Conservation (phyloP, 23 tunicate species). For the Styela clava region DNA sequence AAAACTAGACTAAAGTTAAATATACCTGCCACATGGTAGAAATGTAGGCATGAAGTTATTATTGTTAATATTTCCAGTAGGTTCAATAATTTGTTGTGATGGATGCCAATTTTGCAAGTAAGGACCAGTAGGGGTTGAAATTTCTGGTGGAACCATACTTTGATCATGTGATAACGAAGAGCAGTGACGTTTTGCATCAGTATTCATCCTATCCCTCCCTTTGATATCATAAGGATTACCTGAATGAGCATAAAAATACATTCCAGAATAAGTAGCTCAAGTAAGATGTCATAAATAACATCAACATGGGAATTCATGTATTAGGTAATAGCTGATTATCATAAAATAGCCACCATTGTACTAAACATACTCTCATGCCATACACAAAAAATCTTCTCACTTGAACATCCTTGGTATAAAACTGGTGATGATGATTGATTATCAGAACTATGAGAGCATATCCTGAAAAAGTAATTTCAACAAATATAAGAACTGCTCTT, state of each 20-base stretch:
- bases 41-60: not conserved
- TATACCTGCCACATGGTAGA: not conserved
- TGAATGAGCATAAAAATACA: no score
- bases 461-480: not conserved
- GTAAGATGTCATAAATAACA: no score
- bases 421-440: not conserved
- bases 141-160: not conserved
- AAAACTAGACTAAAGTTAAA: no score
- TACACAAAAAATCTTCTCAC: no score
- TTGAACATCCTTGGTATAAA: not conserved
- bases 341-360: no score
- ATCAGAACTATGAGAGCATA: not conserved
- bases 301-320: no score
- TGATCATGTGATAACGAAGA: not conserved
- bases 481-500: no score
- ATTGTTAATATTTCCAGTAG: slow-evolving; percentile 6
- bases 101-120: not conserved
- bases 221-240: not conserved
- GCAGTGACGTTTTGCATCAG: slow-evolving; percentile 1
- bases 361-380: no score
- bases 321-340: no score
- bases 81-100: not conserved
- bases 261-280: no score
- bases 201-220: not conserved
- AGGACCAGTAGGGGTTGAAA: not conserved